Evolutionary conservation across 2,113 vertebrate species (phyloP).

Genomic region (Myotis davidii): DNA sequence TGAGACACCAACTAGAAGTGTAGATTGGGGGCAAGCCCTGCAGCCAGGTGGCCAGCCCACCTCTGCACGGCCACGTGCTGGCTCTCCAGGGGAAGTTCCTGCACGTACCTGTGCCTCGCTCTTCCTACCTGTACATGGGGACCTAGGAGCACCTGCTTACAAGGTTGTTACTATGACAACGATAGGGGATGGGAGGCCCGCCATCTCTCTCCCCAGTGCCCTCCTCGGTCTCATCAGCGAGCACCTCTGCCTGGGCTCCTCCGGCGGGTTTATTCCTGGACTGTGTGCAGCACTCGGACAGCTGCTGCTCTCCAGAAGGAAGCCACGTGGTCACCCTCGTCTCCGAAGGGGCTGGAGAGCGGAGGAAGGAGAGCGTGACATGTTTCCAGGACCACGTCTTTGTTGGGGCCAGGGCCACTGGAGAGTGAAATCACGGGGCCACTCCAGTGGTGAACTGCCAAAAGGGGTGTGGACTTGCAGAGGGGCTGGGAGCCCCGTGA

Average conservation of each 20-base stretch:
- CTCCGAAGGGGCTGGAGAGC: neutral
- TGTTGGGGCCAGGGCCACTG: no score
- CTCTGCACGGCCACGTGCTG: fast-evolving
- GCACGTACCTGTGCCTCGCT: fast-evolving
- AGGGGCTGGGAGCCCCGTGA: neutral
- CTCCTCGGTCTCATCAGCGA: neutral
- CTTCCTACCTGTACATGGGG: neutral
- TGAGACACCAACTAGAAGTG: neutral
- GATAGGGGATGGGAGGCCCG: neutral
- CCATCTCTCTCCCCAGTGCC: neutral
- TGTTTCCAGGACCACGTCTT: no score
- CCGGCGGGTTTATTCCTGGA: neutral
- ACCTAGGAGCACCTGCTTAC: neutral
- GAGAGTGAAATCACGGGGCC: neutral
- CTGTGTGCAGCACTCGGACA: no score
- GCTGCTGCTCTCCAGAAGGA: neutral
- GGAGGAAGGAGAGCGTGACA: neutral
- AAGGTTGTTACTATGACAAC: no score
- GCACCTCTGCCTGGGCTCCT: no score
- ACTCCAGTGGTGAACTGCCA: neutral
- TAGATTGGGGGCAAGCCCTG: neutral
- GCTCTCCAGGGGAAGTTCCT: fast-evolving
- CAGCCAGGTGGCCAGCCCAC: neutral
- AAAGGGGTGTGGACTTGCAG: neutral
- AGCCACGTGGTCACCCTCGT: neutral